Percentiles rank a stretch among this genome's conserved stretches.
Evolutionary conservation across 1,140 invertebrate species (phyloP).

Genomic region (Oreohelix idahoensis): DNA sequence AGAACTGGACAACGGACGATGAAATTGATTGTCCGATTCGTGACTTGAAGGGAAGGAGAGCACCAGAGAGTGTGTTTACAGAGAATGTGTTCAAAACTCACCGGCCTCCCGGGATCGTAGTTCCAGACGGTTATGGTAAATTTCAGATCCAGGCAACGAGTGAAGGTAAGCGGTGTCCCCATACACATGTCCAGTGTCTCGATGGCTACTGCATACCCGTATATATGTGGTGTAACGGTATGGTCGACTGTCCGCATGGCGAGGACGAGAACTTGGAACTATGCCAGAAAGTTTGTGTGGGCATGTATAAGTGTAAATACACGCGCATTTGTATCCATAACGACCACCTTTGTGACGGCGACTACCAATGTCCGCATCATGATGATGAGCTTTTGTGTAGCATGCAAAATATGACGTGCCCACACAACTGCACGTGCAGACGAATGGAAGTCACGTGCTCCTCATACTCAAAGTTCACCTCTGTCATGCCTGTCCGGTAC

Average conservation of each 20-base stretch:
- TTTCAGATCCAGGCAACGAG: background rate
- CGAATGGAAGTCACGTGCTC: constrained; percentile 30
- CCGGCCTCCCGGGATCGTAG: background rate
- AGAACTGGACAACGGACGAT: constrained; percentile 3
- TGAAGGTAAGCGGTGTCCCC: background rate
- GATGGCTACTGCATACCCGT: constrained; percentile 31
- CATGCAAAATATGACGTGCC: constrained; percentile 24
- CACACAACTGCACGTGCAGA: constrained; percentile 27
- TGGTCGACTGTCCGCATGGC: constrained; percentile 32
- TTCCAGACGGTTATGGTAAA: constrained; percentile 39
- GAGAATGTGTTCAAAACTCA: background rate
- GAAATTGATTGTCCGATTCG: constrained; percentile 19
- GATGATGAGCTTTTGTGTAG: constrained; percentile 42
- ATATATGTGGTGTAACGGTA: constrained; percentile 41
- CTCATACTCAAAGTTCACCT: background rate
- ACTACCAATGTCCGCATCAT: constrained; percentile 42
- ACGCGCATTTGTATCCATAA: constrained; percentile 32
- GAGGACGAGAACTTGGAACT: constrained; percentile 38
- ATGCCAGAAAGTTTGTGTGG: constrained; percentile 22
- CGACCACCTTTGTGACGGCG: constrained; percentile 39
- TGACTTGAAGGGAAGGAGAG: background rate
- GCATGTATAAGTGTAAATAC: constrained; percentile 31
- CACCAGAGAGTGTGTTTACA: background rate
- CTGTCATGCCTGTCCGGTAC: constrained; percentile 32
- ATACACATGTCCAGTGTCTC: constrained; percentile 28